Evolutionary conservation across 2,888 invertebrate genomes (phyloP).

Genomic region (Pogonocherus hispidulus): DNA sequence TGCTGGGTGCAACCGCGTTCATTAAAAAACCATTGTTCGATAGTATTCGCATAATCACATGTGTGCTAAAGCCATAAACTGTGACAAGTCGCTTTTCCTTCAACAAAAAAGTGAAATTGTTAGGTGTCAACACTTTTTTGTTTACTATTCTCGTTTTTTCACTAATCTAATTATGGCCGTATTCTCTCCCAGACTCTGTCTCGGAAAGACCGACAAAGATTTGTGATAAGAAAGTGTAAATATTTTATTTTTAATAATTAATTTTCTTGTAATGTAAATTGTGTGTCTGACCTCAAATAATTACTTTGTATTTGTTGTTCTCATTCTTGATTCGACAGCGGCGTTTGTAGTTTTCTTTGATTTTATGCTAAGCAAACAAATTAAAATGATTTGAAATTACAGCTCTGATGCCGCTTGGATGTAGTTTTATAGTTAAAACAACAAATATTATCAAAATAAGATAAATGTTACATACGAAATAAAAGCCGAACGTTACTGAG

Average conservation of each 20-base stretch:
- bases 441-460: not conserved
- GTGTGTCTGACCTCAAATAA: not conserved
- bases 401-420: not conserved
- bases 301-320: not conserved
- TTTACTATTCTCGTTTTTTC: not conserved
- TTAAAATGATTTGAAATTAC: not conserved
- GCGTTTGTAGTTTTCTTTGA: not conserved
- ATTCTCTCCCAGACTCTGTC: not conserved
- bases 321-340: not conserved
- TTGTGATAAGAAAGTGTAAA: not conserved
- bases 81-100: slow-evolving; percentile 10
- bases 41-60: not conserved
- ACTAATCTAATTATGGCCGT: not conserved
- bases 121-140: not conserved
- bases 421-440: not conserved
- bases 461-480: too few species aligned
- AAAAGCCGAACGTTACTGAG: too few species aligned
- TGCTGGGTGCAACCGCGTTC: not conserved
- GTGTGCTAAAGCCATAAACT: slow-evolving; percentile 5
- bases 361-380: not conserved
- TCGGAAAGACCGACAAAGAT: not conserved
- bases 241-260: slow-evolving; percentile 3
- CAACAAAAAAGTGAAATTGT: slow-evolving; percentile 10
- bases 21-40: not conserved
- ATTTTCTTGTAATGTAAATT: not conserved